Evolutionary conservation across 2,113 vertebrate genomes (phyloP).

Genomic region (Megaptera novaeangliae): DNA sequence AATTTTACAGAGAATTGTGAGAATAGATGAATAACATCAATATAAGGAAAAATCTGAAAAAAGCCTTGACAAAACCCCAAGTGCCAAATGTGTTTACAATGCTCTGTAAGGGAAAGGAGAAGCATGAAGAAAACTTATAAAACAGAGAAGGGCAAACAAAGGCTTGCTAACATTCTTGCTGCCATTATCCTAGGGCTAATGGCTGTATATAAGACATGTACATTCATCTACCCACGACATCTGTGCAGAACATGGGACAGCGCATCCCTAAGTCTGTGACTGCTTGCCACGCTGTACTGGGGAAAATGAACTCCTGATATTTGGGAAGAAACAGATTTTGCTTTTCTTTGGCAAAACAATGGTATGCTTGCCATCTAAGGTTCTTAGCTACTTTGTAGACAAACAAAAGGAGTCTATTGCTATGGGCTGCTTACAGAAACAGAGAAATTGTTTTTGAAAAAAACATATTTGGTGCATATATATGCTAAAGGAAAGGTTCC

Average conservation of each 20-base stretch:
- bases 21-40: background rate
- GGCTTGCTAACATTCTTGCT: conserved; percentile 27
- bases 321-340: conserved; percentile 23
- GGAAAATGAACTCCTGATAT: conserved; percentile 40
- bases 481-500: background rate
- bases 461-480: background rate
- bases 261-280: background rate
- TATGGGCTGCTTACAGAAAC: background rate
- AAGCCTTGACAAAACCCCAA: background rate
- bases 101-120: background rate
- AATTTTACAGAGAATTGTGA: background rate
- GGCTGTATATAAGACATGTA: background rate
- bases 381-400: background rate
- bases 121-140: background rate
- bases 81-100: background rate
- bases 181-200: conserved; percentile 53
- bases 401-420: background rate
- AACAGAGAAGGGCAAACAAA: conserved; percentile 44
- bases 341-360: background rate
- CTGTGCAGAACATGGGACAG: background rate
- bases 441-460: background rate
- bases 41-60: background rate
- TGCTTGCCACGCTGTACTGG: conserved; percentile 23
- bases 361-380: background rate
- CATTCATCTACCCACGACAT: conserved; percentile 54